These are phyloP conservation scores for Xylophagus ater DNA, from an alignment of 2,888 invertebrate genomes.

Conservation along the genomic window DNA sequence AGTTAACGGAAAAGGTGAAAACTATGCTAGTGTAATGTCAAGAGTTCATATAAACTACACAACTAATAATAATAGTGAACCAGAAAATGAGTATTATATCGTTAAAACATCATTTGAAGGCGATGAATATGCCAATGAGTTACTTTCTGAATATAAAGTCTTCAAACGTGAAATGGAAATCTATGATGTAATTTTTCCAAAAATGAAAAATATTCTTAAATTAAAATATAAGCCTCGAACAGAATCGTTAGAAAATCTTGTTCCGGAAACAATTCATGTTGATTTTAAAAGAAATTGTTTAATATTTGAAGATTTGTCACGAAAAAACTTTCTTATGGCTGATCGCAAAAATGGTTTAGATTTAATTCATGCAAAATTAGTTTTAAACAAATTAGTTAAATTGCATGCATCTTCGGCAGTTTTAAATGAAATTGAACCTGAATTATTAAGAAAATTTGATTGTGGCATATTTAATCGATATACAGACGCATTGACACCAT, in stretches of 20 bases:
- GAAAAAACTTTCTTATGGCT: constrained; percentile 27
- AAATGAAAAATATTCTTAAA: constrained; percentile 25
- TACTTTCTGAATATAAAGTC: constrained; percentile 26
- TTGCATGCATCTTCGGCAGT: constrained; percentile 44
- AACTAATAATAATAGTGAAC: constrained; percentile 5
- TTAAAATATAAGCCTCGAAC: not conserved
- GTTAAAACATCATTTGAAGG: constrained; percentile 31
- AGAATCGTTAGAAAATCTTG: constrained; percentile 32
- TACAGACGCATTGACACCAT: constrained; percentile 28
- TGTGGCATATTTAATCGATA: constrained; percentile 33
- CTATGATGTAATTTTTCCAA: constrained; percentile 32
- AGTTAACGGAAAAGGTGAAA: constrained; percentile 28
- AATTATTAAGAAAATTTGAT: constrained; percentile 22
- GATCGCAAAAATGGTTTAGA: constrained; percentile 35
- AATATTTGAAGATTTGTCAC: constrained; percentile 34
- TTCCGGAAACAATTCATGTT: constrained; percentile 31
- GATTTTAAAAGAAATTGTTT: constrained; percentile 27
- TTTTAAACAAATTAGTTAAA: constrained; percentile 39
- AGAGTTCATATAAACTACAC: constrained; percentile 17
- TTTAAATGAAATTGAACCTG: constrained; percentile 33
- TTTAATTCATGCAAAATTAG: constrained; percentile 33
- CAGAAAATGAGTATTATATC: constrained; percentile 23
- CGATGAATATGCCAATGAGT: constrained; percentile 26
- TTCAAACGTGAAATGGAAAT: constrained; percentile 35
- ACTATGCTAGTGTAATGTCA: constrained; percentile 27